phyloP scores from a whole-genome alignment of 2,797 vertebrate species.

The Manis pentadactyla region DNA sequence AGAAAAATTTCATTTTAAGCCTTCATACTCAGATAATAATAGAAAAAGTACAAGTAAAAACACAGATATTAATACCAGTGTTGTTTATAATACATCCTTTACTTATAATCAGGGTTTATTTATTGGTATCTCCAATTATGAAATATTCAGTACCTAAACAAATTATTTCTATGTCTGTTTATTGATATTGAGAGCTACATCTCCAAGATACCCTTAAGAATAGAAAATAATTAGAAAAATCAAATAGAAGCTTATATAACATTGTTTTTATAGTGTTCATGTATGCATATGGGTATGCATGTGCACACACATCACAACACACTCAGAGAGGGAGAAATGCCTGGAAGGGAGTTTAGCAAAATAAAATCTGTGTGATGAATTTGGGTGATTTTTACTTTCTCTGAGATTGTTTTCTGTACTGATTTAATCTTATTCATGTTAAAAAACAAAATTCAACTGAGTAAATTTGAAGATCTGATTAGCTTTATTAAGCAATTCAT shows the following conservation, averaged over 20 bases:
- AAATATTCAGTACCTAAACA: background rate
- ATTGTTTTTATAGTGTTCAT: background rate
- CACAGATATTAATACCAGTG: background rate
- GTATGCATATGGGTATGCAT: background rate
- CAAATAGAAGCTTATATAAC: background rate
- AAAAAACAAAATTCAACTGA: too few species aligned
- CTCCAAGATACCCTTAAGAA: background rate
- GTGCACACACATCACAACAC: background rate
- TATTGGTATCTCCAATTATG: background rate
- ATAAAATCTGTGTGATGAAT: background rate
- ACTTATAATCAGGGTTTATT: background rate
- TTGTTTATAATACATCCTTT: background rate
- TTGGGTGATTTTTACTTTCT: background rate
- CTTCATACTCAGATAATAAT: background rate
- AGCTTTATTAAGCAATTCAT: too few species aligned
- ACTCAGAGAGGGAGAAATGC: background rate
- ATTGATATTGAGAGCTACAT: background rate
- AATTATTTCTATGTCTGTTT: background rate
- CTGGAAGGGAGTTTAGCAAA: background rate
- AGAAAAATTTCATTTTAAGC: background rate
- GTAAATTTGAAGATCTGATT: too few species aligned
- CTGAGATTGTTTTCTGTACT: background rate
- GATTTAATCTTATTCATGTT: background rate
- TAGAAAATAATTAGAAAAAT: background rate
- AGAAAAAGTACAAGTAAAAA: background rate